A percentile compares a stretch with the other conserved stretches of the same genome.
phyloP scores from a whole-genome alignment of 1,140 invertebrate genomes.

The Liolophura sinensis region DNA sequence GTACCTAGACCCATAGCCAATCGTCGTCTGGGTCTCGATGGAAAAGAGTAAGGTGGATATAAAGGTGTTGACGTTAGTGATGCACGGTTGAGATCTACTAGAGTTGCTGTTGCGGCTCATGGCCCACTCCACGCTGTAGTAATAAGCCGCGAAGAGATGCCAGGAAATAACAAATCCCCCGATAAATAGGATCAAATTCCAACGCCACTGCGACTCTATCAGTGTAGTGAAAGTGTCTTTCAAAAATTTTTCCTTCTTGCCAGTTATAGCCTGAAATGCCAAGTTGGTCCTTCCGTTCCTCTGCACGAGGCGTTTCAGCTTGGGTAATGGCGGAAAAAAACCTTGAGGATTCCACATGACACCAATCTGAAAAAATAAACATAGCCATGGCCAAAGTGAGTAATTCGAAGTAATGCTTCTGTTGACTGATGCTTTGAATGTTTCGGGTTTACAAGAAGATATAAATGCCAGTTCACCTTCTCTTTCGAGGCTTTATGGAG shows the following conservation, averaged over 20 bases:
- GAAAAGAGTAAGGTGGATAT: constrained; percentile 55
- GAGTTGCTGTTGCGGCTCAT: constrained; percentile 19
- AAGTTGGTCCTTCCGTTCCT: constrained; percentile 21
- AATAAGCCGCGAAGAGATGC: constrained; percentile 54
- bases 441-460: too few species aligned
- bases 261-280: constrained; percentile 13
- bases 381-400: too few species aligned
- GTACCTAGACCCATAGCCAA: constrained; percentile 65
- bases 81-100: constrained; percentile 31
- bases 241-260: constrained; percentile 16
- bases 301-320: constrained; percentile 10
- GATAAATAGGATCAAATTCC: constrained; percentile 47
- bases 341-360: too few species aligned
- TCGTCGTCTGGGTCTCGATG: constrained; percentile 61
- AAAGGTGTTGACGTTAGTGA: constrained; percentile 34
- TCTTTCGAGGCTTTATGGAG: too few species aligned
- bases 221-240: constrained; percentile 79
- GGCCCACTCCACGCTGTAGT: constrained; percentile 44
- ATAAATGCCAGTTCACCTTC: too few species aligned
- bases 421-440: too few species aligned
- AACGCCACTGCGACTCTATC: constrained; percentile 61
- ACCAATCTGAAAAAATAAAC: too few species aligned
- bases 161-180: constrained; percentile 50
- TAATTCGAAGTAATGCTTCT: too few species aligned
- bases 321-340: too few species aligned